Evolutionary conservation across 2,113 vertebrate species (phyloP).

Genomic region (Daboia siamensis): DNA sequence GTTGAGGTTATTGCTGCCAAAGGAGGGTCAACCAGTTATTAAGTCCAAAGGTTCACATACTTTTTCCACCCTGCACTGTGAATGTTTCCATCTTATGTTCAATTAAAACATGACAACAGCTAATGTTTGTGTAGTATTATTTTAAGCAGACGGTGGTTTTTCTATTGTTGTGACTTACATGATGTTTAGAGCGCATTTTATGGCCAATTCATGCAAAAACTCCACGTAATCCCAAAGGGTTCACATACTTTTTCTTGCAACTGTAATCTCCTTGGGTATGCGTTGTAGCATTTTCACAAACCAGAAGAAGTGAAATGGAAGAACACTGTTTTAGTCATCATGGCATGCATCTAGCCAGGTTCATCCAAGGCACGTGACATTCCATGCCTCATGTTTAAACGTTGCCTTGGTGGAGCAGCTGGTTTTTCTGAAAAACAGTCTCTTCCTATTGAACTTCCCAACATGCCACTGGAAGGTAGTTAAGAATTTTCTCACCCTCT

Average conservation of each 20-base stretch:
- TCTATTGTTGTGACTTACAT: too few species aligned
- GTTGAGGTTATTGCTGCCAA: too few species aligned
- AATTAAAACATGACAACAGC: too few species aligned
- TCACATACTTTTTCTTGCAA: background rate
- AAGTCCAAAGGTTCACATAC: too few species aligned
- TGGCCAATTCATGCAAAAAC: too few species aligned
- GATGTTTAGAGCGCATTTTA: too few species aligned
- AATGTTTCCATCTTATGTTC: too few species aligned
- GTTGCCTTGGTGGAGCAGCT: background rate
- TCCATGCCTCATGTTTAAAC: background rate
- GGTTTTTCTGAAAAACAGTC: background rate
- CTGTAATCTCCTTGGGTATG: background rate
- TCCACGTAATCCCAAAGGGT: too few species aligned
- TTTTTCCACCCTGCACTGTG: too few species aligned
- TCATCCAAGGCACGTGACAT: background rate
- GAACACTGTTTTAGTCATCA: background rate
- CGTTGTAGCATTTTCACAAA: background rate
- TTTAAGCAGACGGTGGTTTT: too few species aligned
- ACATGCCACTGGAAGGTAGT: background rate
- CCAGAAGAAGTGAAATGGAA: background rate
- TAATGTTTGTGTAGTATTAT: too few species aligned
- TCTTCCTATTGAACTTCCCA: background rate
- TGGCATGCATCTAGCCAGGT: background rate
- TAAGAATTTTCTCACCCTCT: background rate
- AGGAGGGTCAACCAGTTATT: too few species aligned